phyloP scores from a whole-genome alignment of 2,113 vertebrate species.

The Caretta caretta region DNA sequence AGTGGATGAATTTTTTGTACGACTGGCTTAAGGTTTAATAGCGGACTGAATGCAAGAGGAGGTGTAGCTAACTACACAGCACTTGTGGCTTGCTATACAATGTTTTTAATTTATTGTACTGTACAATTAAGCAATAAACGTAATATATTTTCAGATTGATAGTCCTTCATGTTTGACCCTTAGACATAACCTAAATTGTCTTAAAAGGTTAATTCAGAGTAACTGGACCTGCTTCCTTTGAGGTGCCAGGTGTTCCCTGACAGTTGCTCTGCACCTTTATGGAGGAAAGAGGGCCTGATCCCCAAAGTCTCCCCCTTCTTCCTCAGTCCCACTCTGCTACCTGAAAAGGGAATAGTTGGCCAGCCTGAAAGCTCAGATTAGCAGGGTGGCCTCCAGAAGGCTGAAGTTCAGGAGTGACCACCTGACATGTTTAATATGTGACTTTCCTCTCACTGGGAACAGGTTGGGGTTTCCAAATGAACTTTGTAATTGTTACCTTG shows the following conservation, averaged over 20 bases:
- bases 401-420: slow-evolving; percentile 47
- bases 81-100: not conserved
- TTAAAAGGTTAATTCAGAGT: not conserved
- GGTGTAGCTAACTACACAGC: slow-evolving; percentile 16
- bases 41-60: not conserved
- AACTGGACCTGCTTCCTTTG: not conserved
- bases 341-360: not conserved
- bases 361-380: not conserved
- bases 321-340: not conserved
- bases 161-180: not conserved
- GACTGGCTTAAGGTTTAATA: not conserved
- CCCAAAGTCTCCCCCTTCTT: not conserved
- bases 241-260: not conserved
- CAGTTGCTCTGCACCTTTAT: fast-evolving
- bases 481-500: not conserved
- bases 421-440: slow-evolving; percentile 54
- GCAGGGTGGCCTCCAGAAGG: not conserved
- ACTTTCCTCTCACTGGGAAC: slow-evolving; percentile 11
- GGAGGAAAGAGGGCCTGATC: not conserved
- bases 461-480: not conserved
- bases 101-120: slow-evolving; percentile 54
- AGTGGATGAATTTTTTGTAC: not conserved
- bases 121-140: slow-evolving; percentile 68
- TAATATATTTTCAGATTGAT: slow-evolving; percentile 17
- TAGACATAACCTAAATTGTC: not conserved